Evolutionary conservation across 2,113 vertebrate genomes (phyloP).

Genomic region (Poeciliopsis prolifica): DNA sequence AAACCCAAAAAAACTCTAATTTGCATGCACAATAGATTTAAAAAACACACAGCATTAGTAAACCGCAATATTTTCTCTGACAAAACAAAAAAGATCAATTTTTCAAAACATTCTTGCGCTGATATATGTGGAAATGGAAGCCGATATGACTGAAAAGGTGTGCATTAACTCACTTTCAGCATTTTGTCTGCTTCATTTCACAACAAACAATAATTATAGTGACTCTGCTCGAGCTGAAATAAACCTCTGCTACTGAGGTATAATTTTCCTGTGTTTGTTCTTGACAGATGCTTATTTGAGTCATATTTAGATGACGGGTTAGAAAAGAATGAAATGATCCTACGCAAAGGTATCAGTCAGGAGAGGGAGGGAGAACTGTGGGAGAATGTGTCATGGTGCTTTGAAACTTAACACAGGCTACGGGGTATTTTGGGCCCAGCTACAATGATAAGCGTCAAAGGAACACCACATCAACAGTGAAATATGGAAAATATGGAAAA

Average conservation of each 20-base stretch:
- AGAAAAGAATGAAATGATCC: neutral
- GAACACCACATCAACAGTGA: neutral
- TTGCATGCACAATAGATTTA: neutral
- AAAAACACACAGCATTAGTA: neutral
- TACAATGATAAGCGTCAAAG: neutral
- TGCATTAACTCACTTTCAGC: neutral
- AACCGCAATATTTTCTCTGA: neutral
- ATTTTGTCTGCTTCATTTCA: neutral
- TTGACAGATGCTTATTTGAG: neutral
- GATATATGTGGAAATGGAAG: neutral
- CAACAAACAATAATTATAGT: neutral
- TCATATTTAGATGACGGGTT: too few relatives aligned
- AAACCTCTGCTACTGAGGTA: neutral
- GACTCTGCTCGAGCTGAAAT: neutral
- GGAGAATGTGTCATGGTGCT: too few relatives aligned
- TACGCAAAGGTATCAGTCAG: too few relatives aligned
- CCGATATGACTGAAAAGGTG: neutral
- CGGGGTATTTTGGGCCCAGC: neutral
- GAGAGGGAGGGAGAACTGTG: too few relatives aligned
- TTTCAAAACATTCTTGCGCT: neutral
- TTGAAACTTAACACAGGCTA: too few relatives aligned
- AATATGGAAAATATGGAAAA: too few relatives aligned
- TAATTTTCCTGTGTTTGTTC: neutral
- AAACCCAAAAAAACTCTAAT: neutral
- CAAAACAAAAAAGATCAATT: too few relatives aligned